Base-by-base conservation (phyloP, 2,888 invertebrate species). In the Chloromyia formosa region DNA sequence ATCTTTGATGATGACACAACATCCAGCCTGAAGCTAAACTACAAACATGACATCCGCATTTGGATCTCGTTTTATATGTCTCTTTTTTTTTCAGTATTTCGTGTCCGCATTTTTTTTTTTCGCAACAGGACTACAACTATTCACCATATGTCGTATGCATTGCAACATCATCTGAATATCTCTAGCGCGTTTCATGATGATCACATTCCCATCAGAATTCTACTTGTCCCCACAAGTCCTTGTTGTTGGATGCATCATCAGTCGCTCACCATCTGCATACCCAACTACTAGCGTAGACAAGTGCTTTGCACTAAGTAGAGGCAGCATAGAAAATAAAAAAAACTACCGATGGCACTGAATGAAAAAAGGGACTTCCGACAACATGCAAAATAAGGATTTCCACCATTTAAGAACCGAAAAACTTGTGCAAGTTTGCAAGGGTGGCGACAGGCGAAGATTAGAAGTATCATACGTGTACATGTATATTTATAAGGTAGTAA, bases 41-140 rank as follows among this genome's bases (percentile, higher is more conserved):
- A 58, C 71, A 71, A 71, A 56, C 71, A 71, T 71, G 71, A 71
- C 58, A 71, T 71, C 71, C 71, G 71, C 71, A 71, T 71, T 58
- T 58, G 42, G 20, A 58, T 61, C n/a, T 16, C 27, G 9, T 27
- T 27, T 23, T 27, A 35, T 35, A 35, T 35, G 27, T 35, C 27
- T 35, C 27, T 12, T 49, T 12, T n/a, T 12, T n/a, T 49, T 49
- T 49, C 16, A 5, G 49, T n/a, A 49, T 35, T 35, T 35, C 27
- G 27, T 35, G 27, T 35, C 27, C 27, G 27, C 27, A 35, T 49
- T 49, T 49, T 49, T 49, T 12, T n/a, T 49, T 49, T 49, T 49
- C 10, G 49, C 49, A 12, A 3, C 16, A 20, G 14, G 22, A 23
- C 22, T n/a, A 16, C 58, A 58, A 35, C 64, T 42, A 16, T 22